Conservation (phyloP, 2,113 vertebrate genomes). For the Diglossa brunneiventris region DNA sequence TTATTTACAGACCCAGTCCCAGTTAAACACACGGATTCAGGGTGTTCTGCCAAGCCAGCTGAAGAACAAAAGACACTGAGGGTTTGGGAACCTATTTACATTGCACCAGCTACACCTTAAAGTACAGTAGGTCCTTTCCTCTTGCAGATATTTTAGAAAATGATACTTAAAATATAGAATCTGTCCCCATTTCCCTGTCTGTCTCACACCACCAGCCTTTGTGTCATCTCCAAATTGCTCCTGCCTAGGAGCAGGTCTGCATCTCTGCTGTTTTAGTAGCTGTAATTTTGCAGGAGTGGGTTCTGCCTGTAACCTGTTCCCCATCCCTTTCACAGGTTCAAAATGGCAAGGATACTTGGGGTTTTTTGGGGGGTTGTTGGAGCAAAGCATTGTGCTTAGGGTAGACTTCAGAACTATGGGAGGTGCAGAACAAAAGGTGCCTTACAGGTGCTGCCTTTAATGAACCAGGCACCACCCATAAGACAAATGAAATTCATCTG, state of each 20-base stretch:
- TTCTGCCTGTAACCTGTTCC: background rate
- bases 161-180: background rate
- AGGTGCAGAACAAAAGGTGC: background rate
- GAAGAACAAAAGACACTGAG: constrained; percentile 35
- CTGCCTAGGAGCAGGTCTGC: background rate
- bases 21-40: background rate
- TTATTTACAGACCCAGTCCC: constrained; percentile 32
- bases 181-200: background rate
- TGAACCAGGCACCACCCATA: background rate
- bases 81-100: background rate
- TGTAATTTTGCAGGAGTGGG: background rate
- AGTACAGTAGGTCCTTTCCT: constrained; percentile 11
- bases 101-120: background rate
- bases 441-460: background rate
- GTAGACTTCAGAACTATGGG: background rate
- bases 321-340: background rate
- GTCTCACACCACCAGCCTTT: background rate
- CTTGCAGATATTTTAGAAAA: background rate
- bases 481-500: background rate
- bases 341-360: background rate
- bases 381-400: background rate
- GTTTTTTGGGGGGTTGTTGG: accelerated
- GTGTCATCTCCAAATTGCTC: background rate
- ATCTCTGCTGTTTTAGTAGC: background rate
- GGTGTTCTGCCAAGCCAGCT: background rate